Conservation (phyloP, 2,797 vertebrate genomes). For the Phataginus tetradactyla region DNA sequence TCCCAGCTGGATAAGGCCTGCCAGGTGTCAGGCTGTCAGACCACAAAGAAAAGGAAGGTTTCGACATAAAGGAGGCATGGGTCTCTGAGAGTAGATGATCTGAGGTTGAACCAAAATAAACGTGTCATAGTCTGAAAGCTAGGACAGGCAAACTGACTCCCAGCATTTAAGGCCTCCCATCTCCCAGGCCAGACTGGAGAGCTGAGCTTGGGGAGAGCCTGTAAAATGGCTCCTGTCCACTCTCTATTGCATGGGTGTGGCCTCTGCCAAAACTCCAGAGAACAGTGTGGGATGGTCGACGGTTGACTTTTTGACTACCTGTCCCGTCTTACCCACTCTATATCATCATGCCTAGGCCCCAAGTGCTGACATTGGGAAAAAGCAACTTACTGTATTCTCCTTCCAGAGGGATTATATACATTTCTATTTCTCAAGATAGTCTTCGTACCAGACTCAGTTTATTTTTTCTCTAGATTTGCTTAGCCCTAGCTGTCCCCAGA, state of each 20-base stretch:
- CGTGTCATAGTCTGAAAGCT: slow-evolving; percentile 76
- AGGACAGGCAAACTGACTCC: slow-evolving; percentile 33
- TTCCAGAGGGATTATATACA: background rate
- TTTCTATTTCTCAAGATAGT: background rate
- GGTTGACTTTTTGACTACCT: background rate
- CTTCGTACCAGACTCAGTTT: background rate
- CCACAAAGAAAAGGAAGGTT: slow-evolving; percentile 45
- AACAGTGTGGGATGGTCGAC: background rate
- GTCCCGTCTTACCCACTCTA: background rate
- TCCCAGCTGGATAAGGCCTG: slow-evolving; percentile 66
- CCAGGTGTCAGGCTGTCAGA: slow-evolving; percentile 46
- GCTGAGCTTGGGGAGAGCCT: background rate
- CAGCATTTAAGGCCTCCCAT: slow-evolving; percentile 36
- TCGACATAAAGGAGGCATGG: slow-evolving; percentile 33
- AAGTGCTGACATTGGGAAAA: background rate
- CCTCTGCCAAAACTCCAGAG: background rate
- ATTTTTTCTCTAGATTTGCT: background rate
- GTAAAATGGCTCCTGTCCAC: background rate
- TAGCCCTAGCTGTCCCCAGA: background rate
- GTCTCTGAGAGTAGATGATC: slow-evolving; percentile 68
- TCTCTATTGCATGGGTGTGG: background rate
- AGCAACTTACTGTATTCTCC: background rate
- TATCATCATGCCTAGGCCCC: background rate
- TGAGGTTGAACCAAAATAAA: slow-evolving; percentile 81
- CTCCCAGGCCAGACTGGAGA: slow-evolving; percentile 25